Evolutionary conservation across 2,888 invertebrate genomes (phyloP).

Genomic region (Elegia similella): DNA sequence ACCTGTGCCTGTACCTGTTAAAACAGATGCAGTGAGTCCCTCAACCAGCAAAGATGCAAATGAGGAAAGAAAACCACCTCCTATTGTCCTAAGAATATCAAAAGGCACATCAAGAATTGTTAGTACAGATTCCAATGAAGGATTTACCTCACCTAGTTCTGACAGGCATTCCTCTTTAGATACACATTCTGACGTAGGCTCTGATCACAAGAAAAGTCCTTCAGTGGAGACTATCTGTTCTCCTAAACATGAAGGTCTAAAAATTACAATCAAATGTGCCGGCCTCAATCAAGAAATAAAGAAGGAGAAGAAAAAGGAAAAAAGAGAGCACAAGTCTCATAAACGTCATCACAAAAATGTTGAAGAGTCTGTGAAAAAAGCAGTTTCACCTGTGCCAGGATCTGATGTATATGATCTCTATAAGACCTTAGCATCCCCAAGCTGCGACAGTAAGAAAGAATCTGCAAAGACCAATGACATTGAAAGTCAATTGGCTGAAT

Average conservation of each 20-base stretch:
- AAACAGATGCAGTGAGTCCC: conserved; percentile 67
- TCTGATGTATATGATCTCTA: conserved; percentile 77
- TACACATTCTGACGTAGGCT: conserved; percentile 65
- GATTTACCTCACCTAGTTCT: conserved; percentile 78
- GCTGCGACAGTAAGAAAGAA: conserved; percentile 52
- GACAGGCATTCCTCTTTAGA: conserved; percentile 77
- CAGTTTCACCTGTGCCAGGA: conserved; percentile 75
- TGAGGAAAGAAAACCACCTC: conserved; percentile 84
- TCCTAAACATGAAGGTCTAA: conserved; percentile 76
- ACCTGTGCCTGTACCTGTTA: conserved; percentile 29
- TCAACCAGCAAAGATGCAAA: conserved; percentile 71
- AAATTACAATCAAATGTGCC: conserved; percentile 77
- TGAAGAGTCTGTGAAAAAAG: conserved; percentile 60
- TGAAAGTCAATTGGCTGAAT: conserved; percentile 60
- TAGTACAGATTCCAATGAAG: conserved; percentile 85
- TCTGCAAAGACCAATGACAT: conserved; percentile 54
- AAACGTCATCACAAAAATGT: conserved; percentile 70
- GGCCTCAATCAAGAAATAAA: conserved; percentile 59
- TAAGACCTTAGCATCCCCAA: conserved; percentile 76
- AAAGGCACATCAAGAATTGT: conserved; percentile 86
- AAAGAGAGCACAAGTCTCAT: conserved; percentile 79
- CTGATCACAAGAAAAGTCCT: conserved; percentile 68
- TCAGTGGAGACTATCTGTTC: conserved; percentile 72
- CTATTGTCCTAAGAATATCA: conserved; percentile 93
- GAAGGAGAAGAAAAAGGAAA: conserved; percentile 72